A percentile compares a stretch with the other conserved stretches of the same genome.
phyloP scores from a whole-genome alignment of 2,888 invertebrate genomes.

The Tetragnatha montana region DNA sequence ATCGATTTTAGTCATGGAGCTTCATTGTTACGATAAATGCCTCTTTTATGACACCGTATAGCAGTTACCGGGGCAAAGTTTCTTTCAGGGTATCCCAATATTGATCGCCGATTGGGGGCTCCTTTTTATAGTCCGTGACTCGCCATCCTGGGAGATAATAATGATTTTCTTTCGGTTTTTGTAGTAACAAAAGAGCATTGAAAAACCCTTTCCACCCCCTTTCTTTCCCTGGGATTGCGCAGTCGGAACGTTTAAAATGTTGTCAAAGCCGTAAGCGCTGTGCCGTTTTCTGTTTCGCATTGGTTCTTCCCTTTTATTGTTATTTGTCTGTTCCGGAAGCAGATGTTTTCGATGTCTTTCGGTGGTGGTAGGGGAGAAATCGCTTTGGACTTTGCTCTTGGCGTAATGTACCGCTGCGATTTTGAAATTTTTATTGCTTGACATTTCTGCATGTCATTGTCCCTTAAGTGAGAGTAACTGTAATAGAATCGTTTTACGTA shows the following conservation, averaged over 20 bases:
- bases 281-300: conserved; percentile 6
- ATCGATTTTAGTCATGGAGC: conserved; percentile 56
- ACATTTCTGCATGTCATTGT: too few relatives aligned
- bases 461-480: too few relatives aligned
- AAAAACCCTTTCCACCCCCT: conserved; percentile 7
- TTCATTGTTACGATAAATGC: conserved; percentile 57
- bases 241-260: conserved; percentile 58
- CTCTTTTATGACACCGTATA: conserved; percentile 40
- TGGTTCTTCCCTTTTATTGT: conserved; percentile 8
- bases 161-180: conserved; percentile 55
- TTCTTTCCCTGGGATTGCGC: conserved; percentile 1
- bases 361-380: background rate
- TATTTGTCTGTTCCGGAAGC: conserved; percentile 4
- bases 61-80: conserved; percentile 18
- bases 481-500: too few relatives aligned
- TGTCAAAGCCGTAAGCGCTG: conserved; percentile 26
- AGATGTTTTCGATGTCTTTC: conserved; percentile 48
- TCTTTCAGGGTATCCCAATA: conserved; percentile 50
- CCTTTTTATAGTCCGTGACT: conserved; percentile 36
- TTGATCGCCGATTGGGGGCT: conserved; percentile 49
- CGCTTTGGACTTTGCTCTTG: background rate
- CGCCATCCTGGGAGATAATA: conserved; percentile 49
- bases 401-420: too few relatives aligned
- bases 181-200: conserved; percentile 47
- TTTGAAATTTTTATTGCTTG: too few relatives aligned